Evolutionary conservation across 2,113 vertebrate species (phyloP), one percentile per base, ranked within the genome.

Genomic region (Tapirus terrestris): DNA sequence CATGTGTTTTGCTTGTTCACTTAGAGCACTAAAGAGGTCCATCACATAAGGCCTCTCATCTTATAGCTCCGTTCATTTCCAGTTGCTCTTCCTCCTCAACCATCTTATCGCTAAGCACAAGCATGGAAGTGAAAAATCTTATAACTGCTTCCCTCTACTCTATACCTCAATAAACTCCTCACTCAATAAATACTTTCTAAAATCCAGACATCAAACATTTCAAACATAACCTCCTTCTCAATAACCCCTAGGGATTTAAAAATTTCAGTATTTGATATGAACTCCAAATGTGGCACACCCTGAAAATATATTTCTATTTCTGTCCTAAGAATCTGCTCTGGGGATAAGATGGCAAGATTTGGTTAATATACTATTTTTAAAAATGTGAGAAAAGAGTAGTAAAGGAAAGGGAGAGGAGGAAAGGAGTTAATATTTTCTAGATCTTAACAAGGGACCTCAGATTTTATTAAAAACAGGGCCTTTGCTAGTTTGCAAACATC

Each of bases 291-390:
- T 31, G 45, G 14, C 92, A 85, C 33, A 92, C 27, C 53, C 39
- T 97, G 58, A 77, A 97, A 98, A 94, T 45, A 88, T 8, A 95
- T 67, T 91, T 91, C 65, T 80, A 56, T 89, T 95, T 96, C 63
- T 89, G 61, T 89, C n/a, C 89, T 89, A 96, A 96, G 53, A 96
- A 80, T 79, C 9, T 83, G 56, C 43, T 95, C 53, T 80, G 6
- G 43, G 39, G 81, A 81, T 91, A 36, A 87, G 68, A 96, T 72
- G 53, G 68, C 89, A 96, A 90, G 18, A 90, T 75, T 45, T 76
- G 36, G 53, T 60, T 94, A 98, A 96, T 83, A 77, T 70, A 91
- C 9, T 87, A 56, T 93, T 63, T 89, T 70, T 20, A 58, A 63
- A 91, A 94, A 60, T 21, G 23, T 31, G 63, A 86, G 43, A 86